Evolutionary conservation across 2,888 invertebrate species (phyloP).

Genomic region (Harpalus rubripes): DNA sequence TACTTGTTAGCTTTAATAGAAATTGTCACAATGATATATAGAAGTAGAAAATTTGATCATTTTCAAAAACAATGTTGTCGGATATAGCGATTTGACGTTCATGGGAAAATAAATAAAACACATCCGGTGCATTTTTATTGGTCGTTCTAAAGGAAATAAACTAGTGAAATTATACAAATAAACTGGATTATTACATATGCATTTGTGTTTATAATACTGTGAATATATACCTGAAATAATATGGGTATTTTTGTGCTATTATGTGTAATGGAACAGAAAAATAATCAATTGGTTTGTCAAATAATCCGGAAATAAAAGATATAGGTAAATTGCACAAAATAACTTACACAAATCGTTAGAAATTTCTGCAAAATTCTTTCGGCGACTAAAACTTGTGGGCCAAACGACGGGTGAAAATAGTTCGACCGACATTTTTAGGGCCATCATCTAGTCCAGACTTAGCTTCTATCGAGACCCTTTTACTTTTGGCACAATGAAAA

Average conservation of each 20-base stretch:
- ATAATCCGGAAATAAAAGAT: neutral
- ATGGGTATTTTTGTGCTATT: neutral
- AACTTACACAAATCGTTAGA: no score
- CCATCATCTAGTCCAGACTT: no score
- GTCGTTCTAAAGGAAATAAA: neutral
- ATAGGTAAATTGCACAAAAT: no score
- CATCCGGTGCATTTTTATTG: neutral
- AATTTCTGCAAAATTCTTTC: no score
- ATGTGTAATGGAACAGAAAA: neutral
- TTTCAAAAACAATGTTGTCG: neutral
- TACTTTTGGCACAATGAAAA: no score
- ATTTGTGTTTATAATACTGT: neutral
- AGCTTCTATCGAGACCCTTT: no score
- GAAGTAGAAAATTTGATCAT: neutral
- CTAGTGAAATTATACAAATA: neutral
- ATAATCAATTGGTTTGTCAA: neutral
- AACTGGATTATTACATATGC: neutral
- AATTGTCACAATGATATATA: slow-evolving; percentile 2
- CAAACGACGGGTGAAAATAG: no score
- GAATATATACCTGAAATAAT: slow-evolving; percentile 2
- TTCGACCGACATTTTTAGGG: no score
- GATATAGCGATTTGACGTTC: neutral
- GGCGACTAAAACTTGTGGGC: no score
- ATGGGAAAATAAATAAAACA: neutral
- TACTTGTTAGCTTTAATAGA: slow-evolving; percentile 42